phyloP scores from a whole-genome alignment of 2,113 vertebrate genomes.

The Benitochromis conjunctus region DNA sequence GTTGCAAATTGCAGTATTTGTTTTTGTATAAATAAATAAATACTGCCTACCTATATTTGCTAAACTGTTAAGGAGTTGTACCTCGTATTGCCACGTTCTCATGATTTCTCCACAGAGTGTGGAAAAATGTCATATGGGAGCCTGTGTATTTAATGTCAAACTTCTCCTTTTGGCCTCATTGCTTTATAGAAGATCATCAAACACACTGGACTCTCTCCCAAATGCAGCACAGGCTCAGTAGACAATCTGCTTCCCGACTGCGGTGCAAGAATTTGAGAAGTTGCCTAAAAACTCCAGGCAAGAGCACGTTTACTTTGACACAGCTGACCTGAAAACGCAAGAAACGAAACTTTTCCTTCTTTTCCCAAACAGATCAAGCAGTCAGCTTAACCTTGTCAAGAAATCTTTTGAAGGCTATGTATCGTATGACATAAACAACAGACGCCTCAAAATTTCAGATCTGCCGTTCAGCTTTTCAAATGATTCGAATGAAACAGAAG shows the following conservation, averaged over 20 bases:
- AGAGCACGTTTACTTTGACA: not conserved
- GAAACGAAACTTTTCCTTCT: not conserved
- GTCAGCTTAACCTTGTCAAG: constrained; percentile 28
- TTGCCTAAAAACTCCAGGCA: not conserved
- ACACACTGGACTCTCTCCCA: not conserved
- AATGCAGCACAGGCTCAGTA: not conserved
- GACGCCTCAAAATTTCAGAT: constrained; percentile 20
- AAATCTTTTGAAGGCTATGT: constrained; percentile 1
- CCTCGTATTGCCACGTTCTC: not conserved
- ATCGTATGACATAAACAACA: constrained; percentile 23
- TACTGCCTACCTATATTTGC: not conserved
- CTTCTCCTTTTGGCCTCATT: constrained; percentile 1
- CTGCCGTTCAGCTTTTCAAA: constrained; percentile 1
- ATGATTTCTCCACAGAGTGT: not conserved
- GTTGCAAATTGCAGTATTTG: no score
- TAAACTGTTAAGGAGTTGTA: not conserved
- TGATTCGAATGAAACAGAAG: constrained; percentile 1
- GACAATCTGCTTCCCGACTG: not conserved
- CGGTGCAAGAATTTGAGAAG: not conserved
- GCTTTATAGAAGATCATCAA: constrained; percentile 16
- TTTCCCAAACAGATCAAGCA: constrained; percentile 1
- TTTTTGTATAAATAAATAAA: not conserved
- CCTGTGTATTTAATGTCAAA: constrained; percentile 2
- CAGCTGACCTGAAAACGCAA: not conserved
- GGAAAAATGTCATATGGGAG: constrained; percentile 11